A percentile compares a stretch with the other conserved stretches of the same genome.
Conservation (phyloP, 2,888 invertebrate genomes). For the Cheilosia pagana region DNA sequence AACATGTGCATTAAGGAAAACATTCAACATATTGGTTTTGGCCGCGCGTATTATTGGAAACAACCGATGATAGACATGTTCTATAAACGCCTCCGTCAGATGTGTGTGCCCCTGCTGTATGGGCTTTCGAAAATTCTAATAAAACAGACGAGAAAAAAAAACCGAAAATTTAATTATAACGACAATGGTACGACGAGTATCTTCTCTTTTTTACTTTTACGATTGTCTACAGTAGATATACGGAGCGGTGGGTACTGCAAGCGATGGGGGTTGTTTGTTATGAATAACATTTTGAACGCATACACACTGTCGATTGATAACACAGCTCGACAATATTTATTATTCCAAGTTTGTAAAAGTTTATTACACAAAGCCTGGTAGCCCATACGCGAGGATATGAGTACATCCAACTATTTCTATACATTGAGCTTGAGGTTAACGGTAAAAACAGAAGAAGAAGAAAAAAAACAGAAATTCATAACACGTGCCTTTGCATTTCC, state of each 20-base stretch:
- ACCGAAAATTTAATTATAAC: constrained; percentile 8
- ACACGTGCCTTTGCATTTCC: constrained; percentile 59
- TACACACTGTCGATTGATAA: constrained; percentile 1
- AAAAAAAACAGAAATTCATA: constrained; percentile 42
- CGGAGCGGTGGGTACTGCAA: too few relatives aligned
- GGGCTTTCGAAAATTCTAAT: background rate
- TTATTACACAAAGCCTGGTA: background rate
- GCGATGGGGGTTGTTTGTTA: background rate
- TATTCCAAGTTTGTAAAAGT: constrained; percentile 22
- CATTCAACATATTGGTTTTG: constrained; percentile 31
- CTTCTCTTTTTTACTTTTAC: background rate
- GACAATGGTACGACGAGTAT: background rate
- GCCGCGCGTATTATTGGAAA: constrained; percentile 47
- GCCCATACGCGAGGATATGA: background rate
- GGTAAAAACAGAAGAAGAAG: background rate
- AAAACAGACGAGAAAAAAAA: background rate
- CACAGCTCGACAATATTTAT: constrained; percentile 2
- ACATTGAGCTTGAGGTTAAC: background rate
- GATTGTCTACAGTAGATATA: too few relatives aligned
- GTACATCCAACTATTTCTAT: background rate
- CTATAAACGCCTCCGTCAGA: constrained; percentile 25
- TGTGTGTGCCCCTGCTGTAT: background rate
- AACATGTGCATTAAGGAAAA: constrained; percentile 21
- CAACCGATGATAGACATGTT: constrained; percentile 49
- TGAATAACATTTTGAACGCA: too few relatives aligned